A percentile compares a stretch with the other conserved stretches of the same genome.
Evolutionary conservation across 2,888 invertebrate species (phyloP).

Genomic region (Coenonympha glycerion): DNA sequence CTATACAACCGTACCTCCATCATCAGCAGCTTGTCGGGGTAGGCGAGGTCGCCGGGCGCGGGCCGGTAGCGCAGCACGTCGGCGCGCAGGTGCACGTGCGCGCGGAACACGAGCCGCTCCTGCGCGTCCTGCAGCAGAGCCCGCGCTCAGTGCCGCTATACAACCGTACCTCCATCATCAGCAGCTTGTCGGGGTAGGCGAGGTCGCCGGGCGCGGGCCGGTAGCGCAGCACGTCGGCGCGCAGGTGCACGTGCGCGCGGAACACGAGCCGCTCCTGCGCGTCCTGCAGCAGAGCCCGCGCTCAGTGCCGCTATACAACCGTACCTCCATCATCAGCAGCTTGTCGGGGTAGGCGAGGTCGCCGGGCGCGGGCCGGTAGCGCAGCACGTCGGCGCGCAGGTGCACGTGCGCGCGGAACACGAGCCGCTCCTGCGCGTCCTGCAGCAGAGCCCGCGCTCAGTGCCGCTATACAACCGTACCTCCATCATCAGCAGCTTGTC

Average conservation of each 20-base stretch:
- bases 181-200: slow-evolving; percentile 97
- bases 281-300: slow-evolving; percentile 65
- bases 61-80: too few relatives aligned
- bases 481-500: slow-evolving; percentile 99
- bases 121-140: too few relatives aligned
- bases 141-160: too few relatives aligned
- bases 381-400: slow-evolving; percentile 91
- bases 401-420: slow-evolving; percentile 97
- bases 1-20: too few relatives aligned
- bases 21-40: too few relatives aligned
- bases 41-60: too few relatives aligned
- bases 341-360: slow-evolving; percentile 99
- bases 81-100: too few relatives aligned
- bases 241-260: slow-evolving; percentile 94
- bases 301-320: too few relatives aligned
- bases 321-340: slow-evolving; percentile 96
- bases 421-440: slow-evolving; percentile 82
- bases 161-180: slow-evolving; percentile 97
- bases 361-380: slow-evolving; percentile 92
- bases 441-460: slow-evolving; percentile 86
- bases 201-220: slow-evolving; percentile 95
- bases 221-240: slow-evolving; percentile 91
- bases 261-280: slow-evolving; percentile 91
- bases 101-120: too few relatives aligned
- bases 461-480: slow-evolving; percentile 73